Evolutionary conservation across 2,888 invertebrate species (phyloP).

Genomic region (Catocala nupta): DNA sequence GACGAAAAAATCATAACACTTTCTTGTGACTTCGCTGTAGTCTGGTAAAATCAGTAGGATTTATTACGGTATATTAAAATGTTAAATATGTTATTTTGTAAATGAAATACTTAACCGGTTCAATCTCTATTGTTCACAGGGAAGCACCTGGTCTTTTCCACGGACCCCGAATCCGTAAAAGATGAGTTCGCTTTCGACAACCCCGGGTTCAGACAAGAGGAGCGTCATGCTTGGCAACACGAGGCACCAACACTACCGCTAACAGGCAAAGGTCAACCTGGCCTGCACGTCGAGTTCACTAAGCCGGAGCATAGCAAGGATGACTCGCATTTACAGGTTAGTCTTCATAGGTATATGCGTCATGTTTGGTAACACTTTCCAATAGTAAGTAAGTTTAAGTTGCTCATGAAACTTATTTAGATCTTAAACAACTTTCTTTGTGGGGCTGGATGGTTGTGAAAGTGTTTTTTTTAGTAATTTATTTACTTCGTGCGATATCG

Average conservation of each 20-base stretch:
- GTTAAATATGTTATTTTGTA: no score
- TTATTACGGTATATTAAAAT: no score
- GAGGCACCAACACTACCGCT: slow-evolving; percentile 81
- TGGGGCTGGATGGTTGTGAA: no score
- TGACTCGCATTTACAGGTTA: slow-evolving; percentile 77
- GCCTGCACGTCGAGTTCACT: slow-evolving; percentile 79
- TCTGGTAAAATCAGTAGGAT: no score
- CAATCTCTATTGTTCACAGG: slow-evolving; percentile 80
- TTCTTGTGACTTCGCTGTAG: no score
- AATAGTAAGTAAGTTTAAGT: no score
- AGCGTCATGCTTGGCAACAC: slow-evolving; percentile 78
- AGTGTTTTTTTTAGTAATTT: no score
- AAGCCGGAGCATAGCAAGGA: slow-evolving; percentile 79
- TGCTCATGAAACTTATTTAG: no score
- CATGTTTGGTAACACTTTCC: no score
- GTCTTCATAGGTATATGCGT: not conserved
- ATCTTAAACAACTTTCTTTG: no score
- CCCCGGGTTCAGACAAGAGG: slow-evolving; percentile 90
- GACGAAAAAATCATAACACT: no score
- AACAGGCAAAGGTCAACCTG: slow-evolving; percentile 71
- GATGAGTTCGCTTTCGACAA: slow-evolving; percentile 94
- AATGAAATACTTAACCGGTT: not conserved
- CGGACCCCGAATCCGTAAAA: slow-evolving; percentile 92
- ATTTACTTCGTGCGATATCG: no score
- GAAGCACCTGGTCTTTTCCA: slow-evolving; percentile 91